A percentile compares a stretch with the other conserved stretches of the same genome.
phyloP scores from a whole-genome alignment of 1,140 invertebrate genomes.

The Hylaeus volcanicus region DNA sequence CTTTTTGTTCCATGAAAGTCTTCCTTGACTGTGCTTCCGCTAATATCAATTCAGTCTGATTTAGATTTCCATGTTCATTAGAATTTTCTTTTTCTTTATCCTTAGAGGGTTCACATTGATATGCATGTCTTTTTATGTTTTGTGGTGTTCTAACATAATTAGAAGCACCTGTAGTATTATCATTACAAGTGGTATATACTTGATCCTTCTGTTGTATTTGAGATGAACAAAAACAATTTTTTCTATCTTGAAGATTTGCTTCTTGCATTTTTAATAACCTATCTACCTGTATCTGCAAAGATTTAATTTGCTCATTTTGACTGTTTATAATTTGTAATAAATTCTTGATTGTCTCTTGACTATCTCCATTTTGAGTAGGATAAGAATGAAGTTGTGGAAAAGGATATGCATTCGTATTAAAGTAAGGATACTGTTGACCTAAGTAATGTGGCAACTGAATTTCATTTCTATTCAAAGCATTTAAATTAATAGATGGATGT shows the following conservation, averaged over 20 bases:
- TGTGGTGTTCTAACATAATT: slow-evolving; percentile 3
- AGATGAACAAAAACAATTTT: slow-evolving; percentile 56
- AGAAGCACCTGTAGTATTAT: slow-evolving; percentile 20
- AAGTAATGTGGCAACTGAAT: slow-evolving; percentile 33
- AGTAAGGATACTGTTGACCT: slow-evolving; percentile 31
- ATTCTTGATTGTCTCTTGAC: slow-evolving; percentile 72
- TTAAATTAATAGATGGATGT: slow-evolving; percentile 26
- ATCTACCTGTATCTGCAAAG: slow-evolving; percentile 72
- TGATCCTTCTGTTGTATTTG: slow-evolving; percentile 15
- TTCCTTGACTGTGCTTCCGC: slow-evolving; percentile 58
- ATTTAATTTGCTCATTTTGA: slow-evolving; percentile 75
- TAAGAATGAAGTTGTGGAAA: slow-evolving; percentile 52
- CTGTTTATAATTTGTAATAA: slow-evolving; percentile 72
- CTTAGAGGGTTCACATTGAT: background rate
- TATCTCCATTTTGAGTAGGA: slow-evolving; percentile 50
- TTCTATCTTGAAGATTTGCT: slow-evolving; percentile 63
- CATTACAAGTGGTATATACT: slow-evolving; percentile 25
- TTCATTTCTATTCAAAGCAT: slow-evolving; percentile 21
- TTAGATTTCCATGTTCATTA: slow-evolving; percentile 21
- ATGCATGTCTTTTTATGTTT: background rate
- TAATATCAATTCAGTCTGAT: slow-evolving; percentile 41
- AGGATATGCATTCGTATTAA: slow-evolving; percentile 32
- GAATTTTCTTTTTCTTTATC: slow-evolving; percentile 23
- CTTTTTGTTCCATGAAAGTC: slow-evolving; percentile 80
- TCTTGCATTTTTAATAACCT: slow-evolving; percentile 73